These are phyloP conservation scores for Australoheros facetus DNA, from an alignment of 2,797 vertebrate species.

Conservation along the genomic window DNA sequence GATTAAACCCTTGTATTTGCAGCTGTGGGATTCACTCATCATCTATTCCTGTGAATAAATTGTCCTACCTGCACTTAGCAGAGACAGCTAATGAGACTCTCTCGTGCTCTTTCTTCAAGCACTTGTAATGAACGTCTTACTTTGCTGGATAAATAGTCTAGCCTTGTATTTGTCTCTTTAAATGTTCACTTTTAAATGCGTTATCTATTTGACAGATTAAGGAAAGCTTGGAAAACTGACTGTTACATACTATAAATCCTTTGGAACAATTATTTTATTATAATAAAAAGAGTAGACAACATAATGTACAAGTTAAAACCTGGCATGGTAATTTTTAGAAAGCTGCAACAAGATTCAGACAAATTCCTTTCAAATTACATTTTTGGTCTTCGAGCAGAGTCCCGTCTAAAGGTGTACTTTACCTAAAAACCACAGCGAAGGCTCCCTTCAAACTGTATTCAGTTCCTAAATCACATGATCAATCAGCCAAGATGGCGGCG, in stretches of 20 bases:
- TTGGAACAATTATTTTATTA: not conserved
- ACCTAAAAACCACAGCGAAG: conserved; percentile 56
- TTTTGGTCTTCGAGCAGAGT: conserved; percentile 33
- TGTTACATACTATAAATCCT: not conserved
- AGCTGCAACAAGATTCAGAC: not conserved
- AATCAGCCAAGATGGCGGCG: conserved; percentile 72
- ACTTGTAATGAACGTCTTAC: not conserved
- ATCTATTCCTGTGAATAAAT: not conserved
- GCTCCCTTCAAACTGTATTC: conserved; percentile 77
- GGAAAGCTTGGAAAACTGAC: not conserved
- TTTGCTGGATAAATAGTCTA: not conserved
- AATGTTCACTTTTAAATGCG: not conserved
- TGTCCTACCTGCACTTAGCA: not conserved
- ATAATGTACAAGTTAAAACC: not conserved
- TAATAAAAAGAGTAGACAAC: not conserved
- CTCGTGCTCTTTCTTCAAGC: not conserved
- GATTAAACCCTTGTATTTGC: conserved; percentile 32
- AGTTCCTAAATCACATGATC: conserved; percentile 78
- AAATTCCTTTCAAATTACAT: not conserved
- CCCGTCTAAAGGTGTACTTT: conserved; percentile 63
- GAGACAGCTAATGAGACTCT: not conserved
- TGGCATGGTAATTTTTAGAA: not conserved
- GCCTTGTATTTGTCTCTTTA: not conserved
- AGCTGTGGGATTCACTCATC: not conserved
- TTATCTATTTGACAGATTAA: not conserved